phyloP scores from a whole-genome alignment of 2,888 invertebrate species.

The Leptinotarsa haldemani region DNA sequence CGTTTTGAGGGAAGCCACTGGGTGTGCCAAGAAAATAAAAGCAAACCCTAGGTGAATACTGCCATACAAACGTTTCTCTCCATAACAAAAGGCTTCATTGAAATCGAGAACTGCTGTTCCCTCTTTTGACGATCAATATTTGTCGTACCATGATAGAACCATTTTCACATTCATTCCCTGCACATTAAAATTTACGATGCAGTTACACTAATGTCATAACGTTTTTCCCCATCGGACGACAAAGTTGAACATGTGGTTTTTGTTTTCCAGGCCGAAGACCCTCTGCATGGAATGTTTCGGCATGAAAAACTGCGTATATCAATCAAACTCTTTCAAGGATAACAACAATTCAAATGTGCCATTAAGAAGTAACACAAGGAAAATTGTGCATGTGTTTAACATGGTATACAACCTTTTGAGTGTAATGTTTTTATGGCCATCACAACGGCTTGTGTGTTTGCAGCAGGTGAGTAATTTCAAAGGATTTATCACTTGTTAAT shows the following conservation, averaged over 20 bases:
- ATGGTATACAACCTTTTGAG: constrained; percentile 33
- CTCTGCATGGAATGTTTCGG: background rate
- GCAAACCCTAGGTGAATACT: constrained; percentile 29
- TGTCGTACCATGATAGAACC: constrained; percentile 23
- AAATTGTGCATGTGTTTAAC: constrained; percentile 22
- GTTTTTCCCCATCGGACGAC: background rate
- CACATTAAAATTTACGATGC: constrained; percentile 8
- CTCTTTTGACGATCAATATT: constrained; percentile 32
- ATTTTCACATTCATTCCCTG: constrained; percentile 13
- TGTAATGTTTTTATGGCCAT: constrained; percentile 34
- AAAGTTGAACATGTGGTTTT: constrained; percentile 31
- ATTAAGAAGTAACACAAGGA: constrained; percentile 21
- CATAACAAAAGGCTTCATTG: constrained; percentile 27
- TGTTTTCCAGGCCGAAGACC: constrained; percentile 20
- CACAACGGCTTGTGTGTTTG: constrained; percentile 23
- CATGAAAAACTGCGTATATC: constrained; percentile 28
- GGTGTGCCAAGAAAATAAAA: background rate
- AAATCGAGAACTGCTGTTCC: constrained; percentile 12
- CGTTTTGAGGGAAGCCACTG: constrained; percentile 9
- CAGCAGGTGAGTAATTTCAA: constrained; percentile 29
- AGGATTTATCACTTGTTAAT: constrained; percentile 8
- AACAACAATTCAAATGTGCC: constrained; percentile 34
- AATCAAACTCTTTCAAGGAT: constrained; percentile 40
- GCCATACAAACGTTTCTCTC: constrained; percentile 26
- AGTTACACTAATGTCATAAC: background rate